A percentile compares a stretch with the other conserved stretches of the same genome.
Evolutionary conservation across 2,888 invertebrate genomes (phyloP).

Genomic region (Drosophila formosana): DNA sequence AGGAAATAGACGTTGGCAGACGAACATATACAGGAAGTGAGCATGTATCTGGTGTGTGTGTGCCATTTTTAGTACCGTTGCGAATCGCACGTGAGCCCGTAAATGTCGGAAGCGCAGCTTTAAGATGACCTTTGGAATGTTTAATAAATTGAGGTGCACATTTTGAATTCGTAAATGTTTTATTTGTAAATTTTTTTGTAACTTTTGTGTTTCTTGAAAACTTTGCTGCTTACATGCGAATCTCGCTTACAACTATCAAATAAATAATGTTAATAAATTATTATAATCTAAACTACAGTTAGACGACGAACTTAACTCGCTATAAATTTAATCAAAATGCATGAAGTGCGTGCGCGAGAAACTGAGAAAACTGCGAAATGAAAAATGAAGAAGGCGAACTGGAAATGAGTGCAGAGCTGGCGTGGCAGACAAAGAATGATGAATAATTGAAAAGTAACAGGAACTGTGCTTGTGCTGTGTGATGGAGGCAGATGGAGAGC

Average conservation of each 20-base stretch:
- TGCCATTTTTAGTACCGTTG: slow-evolving; percentile 1
- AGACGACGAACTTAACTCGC: slow-evolving; percentile 52
- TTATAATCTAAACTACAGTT: slow-evolving; percentile 70
- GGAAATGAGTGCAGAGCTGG: slow-evolving; percentile 49
- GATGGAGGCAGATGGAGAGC: slow-evolving; percentile 19
- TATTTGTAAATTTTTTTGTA: slow-evolving; percentile 58
- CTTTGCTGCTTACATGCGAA: slow-evolving; percentile 74
- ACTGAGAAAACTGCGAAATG: slow-evolving; percentile 34
- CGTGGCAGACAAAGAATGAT: slow-evolving; percentile 25
- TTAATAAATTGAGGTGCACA: slow-evolving; percentile 30
- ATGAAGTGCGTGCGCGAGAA: slow-evolving; percentile 31
- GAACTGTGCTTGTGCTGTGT: slow-evolving; percentile 31
- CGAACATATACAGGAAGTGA: slow-evolving; percentile 12
- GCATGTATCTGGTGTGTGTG: slow-evolving; percentile 6
- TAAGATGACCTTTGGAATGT: slow-evolving; percentile 31
- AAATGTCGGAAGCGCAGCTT: slow-evolving; percentile 21
- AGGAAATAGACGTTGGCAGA: slow-evolving; percentile 26
- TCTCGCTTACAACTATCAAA: slow-evolving; percentile 68
- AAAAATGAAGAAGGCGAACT: slow-evolving; percentile 35
- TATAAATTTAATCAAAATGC: slow-evolving; percentile 55
- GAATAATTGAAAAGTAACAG: slow-evolving; percentile 77
- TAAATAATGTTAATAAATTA: slow-evolving; percentile 75
- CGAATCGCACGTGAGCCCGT: slow-evolving; percentile 9
- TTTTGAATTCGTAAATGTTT: slow-evolving; percentile 33
- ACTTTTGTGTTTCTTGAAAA: slow-evolving; percentile 74